These are phyloP conservation scores for Drosophila seclusa DNA, from an alignment of 2,888 invertebrate species.

Conservation along the genomic window DNA sequence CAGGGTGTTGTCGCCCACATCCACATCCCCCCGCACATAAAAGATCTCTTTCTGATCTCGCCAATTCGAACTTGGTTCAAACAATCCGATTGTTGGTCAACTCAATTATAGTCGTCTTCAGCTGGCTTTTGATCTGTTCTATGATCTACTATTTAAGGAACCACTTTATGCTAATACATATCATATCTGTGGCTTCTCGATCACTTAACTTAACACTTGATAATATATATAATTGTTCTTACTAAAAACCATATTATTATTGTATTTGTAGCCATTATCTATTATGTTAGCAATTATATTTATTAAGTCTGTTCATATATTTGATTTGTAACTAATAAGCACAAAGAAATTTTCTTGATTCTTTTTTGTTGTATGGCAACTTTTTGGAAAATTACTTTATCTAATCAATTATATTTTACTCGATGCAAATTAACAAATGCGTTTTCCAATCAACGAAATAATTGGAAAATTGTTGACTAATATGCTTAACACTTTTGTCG, in stretches of 20 bases:
- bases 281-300: neutral
- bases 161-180: neutral
- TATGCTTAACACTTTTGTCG: constrained; percentile 54
- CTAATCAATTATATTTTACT: neutral
- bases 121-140: neutral
- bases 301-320: neutral
- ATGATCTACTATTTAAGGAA: neutral
- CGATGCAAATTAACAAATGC: constrained; percentile 2
- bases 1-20: neutral
- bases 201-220: neutral
- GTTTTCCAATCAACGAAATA: neutral
- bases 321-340: constrained; percentile 1
- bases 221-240: neutral
- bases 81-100: neutral
- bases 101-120: neutral
- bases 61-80: neutral
- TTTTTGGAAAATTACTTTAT: neutral
- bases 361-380: neutral
- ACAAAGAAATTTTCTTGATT: neutral
- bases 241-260: neutral
- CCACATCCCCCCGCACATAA: neutral
- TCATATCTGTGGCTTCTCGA: neutral
- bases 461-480: constrained; percentile 13
- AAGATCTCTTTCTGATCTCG: neutral
- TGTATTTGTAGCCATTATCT: neutral